Base-by-base conservation (phyloP, 2,888 invertebrate species). In the Siphonodentalium dalli region DNA sequence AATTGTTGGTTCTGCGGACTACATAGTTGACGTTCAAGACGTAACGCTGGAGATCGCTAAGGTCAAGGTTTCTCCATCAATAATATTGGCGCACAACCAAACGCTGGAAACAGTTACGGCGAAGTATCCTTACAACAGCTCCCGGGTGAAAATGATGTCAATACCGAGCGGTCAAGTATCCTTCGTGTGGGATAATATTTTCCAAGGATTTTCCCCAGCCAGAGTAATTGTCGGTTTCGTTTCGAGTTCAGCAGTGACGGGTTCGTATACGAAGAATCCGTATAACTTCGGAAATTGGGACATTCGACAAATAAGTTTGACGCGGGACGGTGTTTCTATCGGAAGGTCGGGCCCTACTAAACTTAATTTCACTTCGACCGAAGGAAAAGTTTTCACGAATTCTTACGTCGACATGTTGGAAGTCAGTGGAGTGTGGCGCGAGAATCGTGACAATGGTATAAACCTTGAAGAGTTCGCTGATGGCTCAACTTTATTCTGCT, bases 171-270 rank as follows among this genome's bases (percentile, higher is more conserved):
- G 57, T 3, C 47, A 43, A 7, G 46, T 57, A 5, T 44, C 34
- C n/a, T 48, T 56, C 27, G 47, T 27, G 2, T 33, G 31, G 13
- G 51, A 56, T 37, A 46, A 51, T 20, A 39, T 56, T 18, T 57
- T 45, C 31, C 46, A 48, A 35, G 48, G 52, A 3, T 23, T 43
- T 9, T 44, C 11, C 39, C 58, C 48, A n/a, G 39, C 39, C n/a
- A 43, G 44, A 35, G 28, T 44, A n/a, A 34, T 58, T 1, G n/a
- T 58, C 3, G 53, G 34, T 20, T 58, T 58, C 13, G 58, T 40
- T 7, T 48, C 52, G n/a, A 48, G 52, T 34, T 31, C 37, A n/a
- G 41, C 52, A 1, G 53, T 49, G 21, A 20, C 58, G 7, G 58
- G 58, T 23, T 21, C 27, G 11, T 58, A 41, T 24, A 20, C 26